Conservation (phyloP, 2,888 invertebrate genomes). For the Nasonovia ribisnigri region DNA sequence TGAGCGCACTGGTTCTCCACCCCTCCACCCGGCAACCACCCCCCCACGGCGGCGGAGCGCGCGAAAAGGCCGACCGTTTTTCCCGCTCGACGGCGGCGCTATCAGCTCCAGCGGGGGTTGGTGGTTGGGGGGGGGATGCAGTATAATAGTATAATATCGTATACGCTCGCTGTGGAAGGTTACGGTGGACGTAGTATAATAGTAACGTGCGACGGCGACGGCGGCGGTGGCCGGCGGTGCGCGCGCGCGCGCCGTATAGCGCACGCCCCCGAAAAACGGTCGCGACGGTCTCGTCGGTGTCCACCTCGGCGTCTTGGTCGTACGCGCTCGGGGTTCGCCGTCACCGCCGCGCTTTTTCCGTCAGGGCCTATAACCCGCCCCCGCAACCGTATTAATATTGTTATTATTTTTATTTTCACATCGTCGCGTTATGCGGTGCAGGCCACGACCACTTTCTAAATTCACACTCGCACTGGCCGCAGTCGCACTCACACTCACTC, state of each 20-base stretch:
- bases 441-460: neutral
- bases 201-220: neutral
- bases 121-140: neutral
- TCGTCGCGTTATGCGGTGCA: neutral
- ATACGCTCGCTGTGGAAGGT: neutral
- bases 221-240: neutral
- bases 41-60: neutral
- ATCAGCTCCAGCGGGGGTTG: too few relatives aligned
- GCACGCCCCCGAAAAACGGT: conserved; percentile 22
- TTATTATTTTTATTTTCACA: conserved; percentile 2
- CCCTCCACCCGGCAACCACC: neutral
- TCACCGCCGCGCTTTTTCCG: neutral
- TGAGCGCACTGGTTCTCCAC: conserved; percentile 9
- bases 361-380: neutral
- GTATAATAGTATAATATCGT: conserved; percentile 6
- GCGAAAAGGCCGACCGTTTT: conserved; percentile 17
- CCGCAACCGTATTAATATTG: neutral
- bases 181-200: conserved; percentile 17
- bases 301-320: neutral
- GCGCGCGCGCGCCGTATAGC: neutral
- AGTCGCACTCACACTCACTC: neutral
- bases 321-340: neutral
- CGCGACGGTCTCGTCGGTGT: neutral
- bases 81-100: neutral
- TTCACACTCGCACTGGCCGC: neutral